Base-by-base conservation (phyloP, 2,113 vertebrate species). In the Anser brachyrhynchus region DNA sequence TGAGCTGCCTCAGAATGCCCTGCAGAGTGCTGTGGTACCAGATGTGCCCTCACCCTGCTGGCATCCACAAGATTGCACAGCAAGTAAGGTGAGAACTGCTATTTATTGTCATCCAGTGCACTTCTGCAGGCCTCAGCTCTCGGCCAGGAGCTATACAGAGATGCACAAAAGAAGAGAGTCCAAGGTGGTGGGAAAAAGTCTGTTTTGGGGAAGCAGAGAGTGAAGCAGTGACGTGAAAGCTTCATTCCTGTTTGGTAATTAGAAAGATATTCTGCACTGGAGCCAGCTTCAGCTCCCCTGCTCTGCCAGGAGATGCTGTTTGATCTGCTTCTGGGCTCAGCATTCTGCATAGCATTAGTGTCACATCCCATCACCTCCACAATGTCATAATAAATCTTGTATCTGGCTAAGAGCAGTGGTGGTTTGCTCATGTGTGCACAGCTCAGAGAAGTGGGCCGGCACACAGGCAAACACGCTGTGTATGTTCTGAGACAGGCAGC, bases 71-170 rank as follows among this genome's bases (percentile, higher is more conserved):
- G 29, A 9, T 13, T 35, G n/a, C 58, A 52, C 39, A 62, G 83
- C 11, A 22, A 54, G 18, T 35, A 41, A 64, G 28, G 58, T 44
- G 22, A 31, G 52, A 54, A 55, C 55, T 44, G 13, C 29, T 37
- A 70, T 59, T 69, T 64, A 58, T 35, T n/a, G 33, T 51, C 52
- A 61, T 17, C 23, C 41, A 62, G 64, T 1, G 25, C 26, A 13
- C 43, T 19, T 39, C 13, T 21, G 51, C 23, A 52, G 64, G 67
- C 44, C 31, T 8, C 44, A 44, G 39, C 44, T 58, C 51, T 70
- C 16, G 58, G 18, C 33, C 33, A 31, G 65, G 33, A 57, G 13
- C 58, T 37, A 7, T 3, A 5, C 0, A 1, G 66, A 51, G n/a
- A 21, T 64, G 62, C 22, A 26, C 10, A 5, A 1, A 54, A 81